These are phyloP conservation scores for Epirrita christyi DNA, from an alignment of 2,888 invertebrate species.

Conservation along the genomic window DNA sequence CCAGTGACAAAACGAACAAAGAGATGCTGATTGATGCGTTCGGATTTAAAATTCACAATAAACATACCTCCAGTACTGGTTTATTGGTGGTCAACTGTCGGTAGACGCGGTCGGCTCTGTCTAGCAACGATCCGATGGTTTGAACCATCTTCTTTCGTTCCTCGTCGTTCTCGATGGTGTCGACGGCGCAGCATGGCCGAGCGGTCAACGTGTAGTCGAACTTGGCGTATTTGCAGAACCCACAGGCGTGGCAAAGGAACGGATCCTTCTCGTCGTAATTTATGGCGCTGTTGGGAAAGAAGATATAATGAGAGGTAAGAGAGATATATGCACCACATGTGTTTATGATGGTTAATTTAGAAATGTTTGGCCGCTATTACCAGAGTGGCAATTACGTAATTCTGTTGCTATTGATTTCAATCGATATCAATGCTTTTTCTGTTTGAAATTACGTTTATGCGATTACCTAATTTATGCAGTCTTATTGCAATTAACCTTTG, in stretches of 20 bases:
- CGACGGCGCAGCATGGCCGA: constrained; percentile 97
- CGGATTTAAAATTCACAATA: neutral
- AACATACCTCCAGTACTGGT: constrained; percentile 91
- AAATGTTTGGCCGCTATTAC: too few species aligned
- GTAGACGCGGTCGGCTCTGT: constrained; percentile 97
- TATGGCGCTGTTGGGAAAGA: constrained; percentile 89
- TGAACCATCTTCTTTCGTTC: constrained; percentile 97
- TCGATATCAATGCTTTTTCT: too few species aligned
- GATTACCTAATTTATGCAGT: too few species aligned
- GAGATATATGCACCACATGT: too few species aligned
- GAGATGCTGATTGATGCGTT: too few species aligned
- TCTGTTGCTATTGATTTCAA: too few species aligned
- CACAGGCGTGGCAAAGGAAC: constrained; percentile 99
- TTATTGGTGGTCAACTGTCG: constrained; percentile 95
- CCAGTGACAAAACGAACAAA: too few species aligned
- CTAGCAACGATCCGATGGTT: constrained; percentile 94
- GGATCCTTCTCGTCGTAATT: constrained; percentile 99
- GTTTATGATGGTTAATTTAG: too few species aligned
- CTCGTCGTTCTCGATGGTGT: constrained; percentile 98
- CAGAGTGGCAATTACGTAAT: too few species aligned
- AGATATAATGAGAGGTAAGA: too few species aligned
- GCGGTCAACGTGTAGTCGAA: constrained; percentile 97
- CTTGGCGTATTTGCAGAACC: constrained; percentile 99
- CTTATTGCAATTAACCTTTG: too few species aligned
- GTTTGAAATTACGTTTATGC: too few species aligned